phyloP scores from a whole-genome alignment of 2,888 invertebrate species.

The Ditula angustiorana region DNA sequence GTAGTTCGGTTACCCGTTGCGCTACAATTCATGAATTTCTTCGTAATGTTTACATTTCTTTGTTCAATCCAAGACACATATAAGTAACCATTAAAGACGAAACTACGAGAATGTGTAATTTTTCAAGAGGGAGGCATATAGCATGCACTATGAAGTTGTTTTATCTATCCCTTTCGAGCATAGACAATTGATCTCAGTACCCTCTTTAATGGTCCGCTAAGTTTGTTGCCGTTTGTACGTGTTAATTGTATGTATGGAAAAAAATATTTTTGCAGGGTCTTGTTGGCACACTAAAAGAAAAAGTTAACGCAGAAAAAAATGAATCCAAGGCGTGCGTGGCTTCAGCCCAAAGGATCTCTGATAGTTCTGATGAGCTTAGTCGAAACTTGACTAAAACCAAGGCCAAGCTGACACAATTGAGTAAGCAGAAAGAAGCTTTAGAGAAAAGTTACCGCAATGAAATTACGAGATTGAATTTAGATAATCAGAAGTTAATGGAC shows the following conservation, averaged over 20 bases:
- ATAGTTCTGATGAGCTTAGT: slow-evolving; percentile 68
- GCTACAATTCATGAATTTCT: too few species aligned
- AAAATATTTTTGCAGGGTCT: slow-evolving; percentile 53
- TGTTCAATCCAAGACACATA: too few species aligned
- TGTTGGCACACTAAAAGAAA: slow-evolving; percentile 63
- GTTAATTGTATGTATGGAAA: not conserved
- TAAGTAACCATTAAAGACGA: too few species aligned
- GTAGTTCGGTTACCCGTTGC: too few species aligned
- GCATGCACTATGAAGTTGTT: too few species aligned
- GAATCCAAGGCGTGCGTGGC: slow-evolving; percentile 76
- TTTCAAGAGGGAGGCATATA: too few species aligned
- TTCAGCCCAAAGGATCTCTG: slow-evolving; percentile 73
- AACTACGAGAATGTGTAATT: too few species aligned
- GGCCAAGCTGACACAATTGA: slow-evolving; percentile 63
- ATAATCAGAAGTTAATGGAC: slow-evolving; percentile 74
- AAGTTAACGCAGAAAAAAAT: slow-evolving; percentile 67
- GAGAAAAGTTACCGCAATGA: slow-evolving; percentile 70
- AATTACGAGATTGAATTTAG: slow-evolving; percentile 66
- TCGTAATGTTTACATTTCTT: too few species aligned
- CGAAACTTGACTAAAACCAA: slow-evolving; percentile 63
- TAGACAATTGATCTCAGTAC: too few species aligned
- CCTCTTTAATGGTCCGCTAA: too few species aligned
- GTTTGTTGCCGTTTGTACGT: too few species aligned
- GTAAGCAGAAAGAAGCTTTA: slow-evolving; percentile 71
- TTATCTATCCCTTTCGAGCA: too few species aligned